Evolutionary conservation across 1,140 invertebrate genomes (phyloP).

Genomic region (Tyrophagus putrescentiae): DNA sequence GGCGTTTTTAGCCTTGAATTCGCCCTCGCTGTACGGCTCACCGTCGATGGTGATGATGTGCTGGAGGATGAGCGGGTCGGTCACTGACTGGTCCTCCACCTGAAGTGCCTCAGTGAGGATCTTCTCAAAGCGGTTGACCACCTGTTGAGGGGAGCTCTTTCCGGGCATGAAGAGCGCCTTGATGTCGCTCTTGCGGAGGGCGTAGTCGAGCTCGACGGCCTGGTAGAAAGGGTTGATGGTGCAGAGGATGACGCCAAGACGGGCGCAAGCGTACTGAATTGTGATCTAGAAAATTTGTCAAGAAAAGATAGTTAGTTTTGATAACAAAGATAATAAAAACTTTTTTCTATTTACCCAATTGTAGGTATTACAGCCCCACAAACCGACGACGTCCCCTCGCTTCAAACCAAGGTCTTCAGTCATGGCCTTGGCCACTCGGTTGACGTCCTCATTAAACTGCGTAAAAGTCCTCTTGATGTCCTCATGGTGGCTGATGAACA

Average conservation of each 20-base stretch:
- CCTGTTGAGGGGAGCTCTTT: conserved; percentile 5
- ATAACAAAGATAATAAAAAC: neutral
- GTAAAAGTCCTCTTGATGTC: conserved; percentile 20
- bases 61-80: neutral
- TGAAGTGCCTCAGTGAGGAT: conserved; percentile 3
- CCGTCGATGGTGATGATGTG: conserved; percentile 4
- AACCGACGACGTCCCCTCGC: conserved; percentile 22
- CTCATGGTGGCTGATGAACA: conserved; percentile 22
- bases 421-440: conserved; percentile 20
- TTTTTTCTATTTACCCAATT: conserved; percentile 13
- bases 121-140: conserved; percentile 16
- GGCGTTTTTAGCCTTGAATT: neutral
- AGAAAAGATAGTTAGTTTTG: neutral
- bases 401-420: conserved; percentile 5
- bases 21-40: neutral
- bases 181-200: conserved; percentile 5
- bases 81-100: too few species aligned
- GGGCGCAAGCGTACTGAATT: conserved; percentile 21
- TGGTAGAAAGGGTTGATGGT: conserved; percentile 25
- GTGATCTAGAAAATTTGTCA: conserved; percentile 4
- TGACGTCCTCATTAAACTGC: conserved; percentile 23
- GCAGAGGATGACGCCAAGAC: conserved; percentile 18
- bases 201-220: conserved; percentile 21
- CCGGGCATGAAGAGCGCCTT: conserved; percentile 25
- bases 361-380: conserved; percentile 23